Evolutionary conservation across 2,797 vertebrate genomes (phyloP).

Genomic region (Mormyrops boulengeri): DNA sequence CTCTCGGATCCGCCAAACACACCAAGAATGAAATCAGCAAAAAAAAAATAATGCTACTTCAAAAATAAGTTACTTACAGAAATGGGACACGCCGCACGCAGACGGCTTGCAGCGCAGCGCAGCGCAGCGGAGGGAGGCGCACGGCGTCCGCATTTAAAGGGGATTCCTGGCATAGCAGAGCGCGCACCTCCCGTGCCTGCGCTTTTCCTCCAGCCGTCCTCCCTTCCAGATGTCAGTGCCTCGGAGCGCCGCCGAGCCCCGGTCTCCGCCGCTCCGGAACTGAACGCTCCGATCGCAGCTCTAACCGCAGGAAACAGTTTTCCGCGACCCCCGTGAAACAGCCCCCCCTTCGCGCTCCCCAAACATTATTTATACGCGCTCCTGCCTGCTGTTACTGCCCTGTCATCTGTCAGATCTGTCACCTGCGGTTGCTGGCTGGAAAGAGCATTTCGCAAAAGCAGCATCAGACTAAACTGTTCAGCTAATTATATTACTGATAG

Average conservation of each 20-base stretch:
- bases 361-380: not conserved
- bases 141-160: not conserved
- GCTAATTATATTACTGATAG: not conserved
- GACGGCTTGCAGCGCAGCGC: not conserved
- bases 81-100: conserved; percentile 21
- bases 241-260: conserved; percentile 39
- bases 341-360: not conserved
- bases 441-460: not conserved
- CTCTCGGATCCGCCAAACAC: conserved; percentile 17
- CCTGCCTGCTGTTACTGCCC: not conserved
- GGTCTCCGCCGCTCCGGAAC: conserved; percentile 57
- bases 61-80: conserved; percentile 23
- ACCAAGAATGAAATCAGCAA: conserved; percentile 27
- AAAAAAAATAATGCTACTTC: not conserved
- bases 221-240: conserved; percentile 43
- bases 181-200: conserved; percentile 53
- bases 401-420: not conserved
- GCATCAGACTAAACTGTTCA: not conserved
- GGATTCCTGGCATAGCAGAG: conserved; percentile 32
- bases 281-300: conserved; percentile 41
- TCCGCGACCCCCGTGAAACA: conserved; percentile 15
- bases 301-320: conserved; percentile 35
- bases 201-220: conserved; percentile 43
- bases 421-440: not conserved
- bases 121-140: not conserved